Evolutionary conservation across 2,797 vertebrate genomes (phyloP).

Genomic region (Centroberyx gerrardi): DNA sequence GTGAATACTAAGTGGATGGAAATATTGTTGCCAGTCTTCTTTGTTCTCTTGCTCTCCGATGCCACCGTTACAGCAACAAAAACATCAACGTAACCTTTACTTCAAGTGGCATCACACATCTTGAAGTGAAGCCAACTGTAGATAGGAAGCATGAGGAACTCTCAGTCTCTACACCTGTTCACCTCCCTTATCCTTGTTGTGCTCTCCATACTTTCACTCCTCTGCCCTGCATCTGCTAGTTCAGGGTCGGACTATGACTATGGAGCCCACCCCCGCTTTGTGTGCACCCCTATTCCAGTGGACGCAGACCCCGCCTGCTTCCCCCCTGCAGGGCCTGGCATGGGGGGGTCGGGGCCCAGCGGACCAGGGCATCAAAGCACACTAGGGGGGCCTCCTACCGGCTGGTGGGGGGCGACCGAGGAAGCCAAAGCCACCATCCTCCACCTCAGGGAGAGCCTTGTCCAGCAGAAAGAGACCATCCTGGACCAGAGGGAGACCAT

Average conservation of each 20-base stretch:
- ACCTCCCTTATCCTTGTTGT: slow-evolving; percentile 18
- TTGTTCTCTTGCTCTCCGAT: slow-evolving; percentile 39
- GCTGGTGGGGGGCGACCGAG: slow-evolving; percentile 85
- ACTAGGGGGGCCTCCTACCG: slow-evolving; percentile 54
- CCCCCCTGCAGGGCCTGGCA: slow-evolving; percentile 48
- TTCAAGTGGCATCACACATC: slow-evolving; percentile 26
- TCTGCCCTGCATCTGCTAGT: slow-evolving; percentile 42
- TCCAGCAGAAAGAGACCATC: slow-evolving; percentile 83
- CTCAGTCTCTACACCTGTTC: slow-evolving; percentile 15
- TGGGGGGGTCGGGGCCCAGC: slow-evolving; percentile 57
- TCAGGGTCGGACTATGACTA: slow-evolving; percentile 71
- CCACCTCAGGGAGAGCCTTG: slow-evolving; percentile 81
- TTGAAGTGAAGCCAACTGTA: slow-evolving; percentile 52
- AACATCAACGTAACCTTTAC: slow-evolving; percentile 29
- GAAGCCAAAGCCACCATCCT: slow-evolving; percentile 81
- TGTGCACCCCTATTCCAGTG: slow-evolving; percentile 87
- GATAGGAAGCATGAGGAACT: slow-evolving; percentile 63
- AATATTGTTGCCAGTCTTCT: background rate
- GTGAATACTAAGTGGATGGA: slow-evolving; percentile 27
- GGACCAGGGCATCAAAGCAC: slow-evolving; percentile 73
- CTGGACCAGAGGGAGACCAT: slow-evolving; percentile 82
- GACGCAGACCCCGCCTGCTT: slow-evolving; percentile 84
- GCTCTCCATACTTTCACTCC: slow-evolving; percentile 46
- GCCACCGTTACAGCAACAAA: slow-evolving; percentile 31
- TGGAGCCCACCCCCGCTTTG: slow-evolving; percentile 83